Evolutionary conservation across 2,797 vertebrate species (phyloP).

Genomic region (Mus caroli): DNA sequence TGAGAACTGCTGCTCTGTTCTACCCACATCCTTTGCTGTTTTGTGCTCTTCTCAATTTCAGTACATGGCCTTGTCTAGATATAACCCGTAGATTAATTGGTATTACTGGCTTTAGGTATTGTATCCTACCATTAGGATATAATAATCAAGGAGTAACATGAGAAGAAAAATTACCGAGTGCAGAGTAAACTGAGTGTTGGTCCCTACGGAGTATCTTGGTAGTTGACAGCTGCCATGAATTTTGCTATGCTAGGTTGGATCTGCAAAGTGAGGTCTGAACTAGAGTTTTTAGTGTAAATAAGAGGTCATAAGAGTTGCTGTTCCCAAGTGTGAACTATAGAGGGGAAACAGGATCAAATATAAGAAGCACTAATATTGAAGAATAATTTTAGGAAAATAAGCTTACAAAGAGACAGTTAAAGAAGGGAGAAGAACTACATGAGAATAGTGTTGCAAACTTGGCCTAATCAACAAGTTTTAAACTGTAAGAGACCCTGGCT

Average conservation of each 20-base stretch:
- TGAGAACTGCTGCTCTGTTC: not conserved
- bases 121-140: not conserved
- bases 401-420: not conserved
- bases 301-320: not conserved
- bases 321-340: not conserved
- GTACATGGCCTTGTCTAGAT: not conserved
- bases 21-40: not conserved
- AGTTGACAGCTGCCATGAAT: not conserved
- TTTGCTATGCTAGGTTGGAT: not conserved
- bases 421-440: not conserved
- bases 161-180: slow-evolving; percentile 3
- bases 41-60: not conserved
- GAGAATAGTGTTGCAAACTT: not conserved
- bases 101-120: not conserved
- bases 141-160: not conserved
- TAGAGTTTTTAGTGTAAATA: not conserved
- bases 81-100: not conserved
- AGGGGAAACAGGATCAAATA: not conserved
- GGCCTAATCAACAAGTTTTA: not conserved
- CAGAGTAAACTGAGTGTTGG: not conserved
- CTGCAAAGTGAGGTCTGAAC: not conserved
- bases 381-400: not conserved
- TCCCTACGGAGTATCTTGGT: not conserved
- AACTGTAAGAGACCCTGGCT: not conserved
- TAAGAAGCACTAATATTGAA: not conserved